Base-by-base conservation (phyloP, 2,888 invertebrate genomes). In the Cryptus armator region DNA sequence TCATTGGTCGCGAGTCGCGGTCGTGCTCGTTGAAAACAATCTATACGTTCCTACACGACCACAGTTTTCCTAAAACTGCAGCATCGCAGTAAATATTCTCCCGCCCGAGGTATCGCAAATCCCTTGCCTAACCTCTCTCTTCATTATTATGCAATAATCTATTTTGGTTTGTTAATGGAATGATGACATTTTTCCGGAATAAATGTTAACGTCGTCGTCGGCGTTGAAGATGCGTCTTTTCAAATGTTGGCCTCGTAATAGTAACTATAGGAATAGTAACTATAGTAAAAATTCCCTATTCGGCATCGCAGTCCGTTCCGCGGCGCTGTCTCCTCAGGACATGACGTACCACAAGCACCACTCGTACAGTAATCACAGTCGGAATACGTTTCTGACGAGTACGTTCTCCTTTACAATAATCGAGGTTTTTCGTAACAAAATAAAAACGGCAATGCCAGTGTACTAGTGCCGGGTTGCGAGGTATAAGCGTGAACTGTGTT, bases 281-380 rank as follows among this genome's bases (percentile, higher is more conserved):
- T 56, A 53, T 68, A 46, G 53, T 48, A n/a, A 68, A 78, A 81
- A 81, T 68, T 84, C 84, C 84, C 81, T 84, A 84, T 84, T 82
- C 72, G 84, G 53, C 76, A 74, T 74, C 59, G 19, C 66, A 74
- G 83, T 83, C 81, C 72, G 76, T 76, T 79, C 81, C 83, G 88
- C 87, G 88, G 88, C 89, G 90, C 91, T 89, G 87, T 85, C 79
- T 87, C 86, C 89, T 86, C 87, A 83, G 87, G 81, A 87, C 87
- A 86, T 89, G 89, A 90, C 90, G 90, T 90, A 89, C 88, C 85
- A 86, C 87, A 85, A 85, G 89, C 89, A 90, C 88, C 56, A 56
- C 56, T 90, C 88, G 89, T 86, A 86, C 88, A 90, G 90, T 90
- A 90, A 91, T 89, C 91, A 90, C 89, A 89, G 90, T 90, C 89